phyloP scores from a whole-genome alignment of 2,797 vertebrate species.

The Myripristis jacobus region DNA sequence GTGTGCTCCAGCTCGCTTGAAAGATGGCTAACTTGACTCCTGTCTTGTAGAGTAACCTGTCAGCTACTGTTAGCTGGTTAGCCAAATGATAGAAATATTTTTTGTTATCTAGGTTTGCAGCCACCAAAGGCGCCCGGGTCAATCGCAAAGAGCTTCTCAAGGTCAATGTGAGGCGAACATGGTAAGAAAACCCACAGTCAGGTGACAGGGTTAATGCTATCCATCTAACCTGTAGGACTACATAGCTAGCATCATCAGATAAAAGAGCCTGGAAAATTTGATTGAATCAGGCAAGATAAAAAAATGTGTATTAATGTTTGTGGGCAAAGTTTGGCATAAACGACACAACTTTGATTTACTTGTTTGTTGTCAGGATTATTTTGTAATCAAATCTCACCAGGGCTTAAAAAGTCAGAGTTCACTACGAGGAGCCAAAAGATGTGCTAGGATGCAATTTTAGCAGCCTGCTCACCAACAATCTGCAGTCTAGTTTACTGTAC shows the following conservation, averaged over 20 bases:
- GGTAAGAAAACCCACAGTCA: constrained; percentile 72
- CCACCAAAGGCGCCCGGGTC: constrained; percentile 83
- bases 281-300: neutral
- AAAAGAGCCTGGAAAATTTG: neutral
- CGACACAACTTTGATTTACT: neutral
- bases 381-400: neutral
- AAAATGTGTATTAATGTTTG: neutral
- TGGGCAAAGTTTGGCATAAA: neutral
- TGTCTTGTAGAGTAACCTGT: too few relatives aligned
- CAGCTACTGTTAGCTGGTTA: neutral
- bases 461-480: neutral
- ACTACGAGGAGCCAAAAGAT: neutral
- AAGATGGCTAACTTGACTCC: too few relatives aligned
- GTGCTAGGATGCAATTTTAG: neutral
- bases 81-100: too few relatives aligned
- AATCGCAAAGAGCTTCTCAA: constrained; percentile 86
- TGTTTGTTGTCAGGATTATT: neutral
- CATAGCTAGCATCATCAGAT: too few relatives aligned
- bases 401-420: neutral
- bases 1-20: too few relatives aligned
- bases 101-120: constrained; percentile 84
- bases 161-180: constrained; percentile 86
- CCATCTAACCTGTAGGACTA: neutral
- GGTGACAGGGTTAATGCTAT: neutral
- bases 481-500: too few relatives aligned